Base-by-base conservation (phyloP, 2,113 vertebrate genomes). In the Gallinago media region DNA sequence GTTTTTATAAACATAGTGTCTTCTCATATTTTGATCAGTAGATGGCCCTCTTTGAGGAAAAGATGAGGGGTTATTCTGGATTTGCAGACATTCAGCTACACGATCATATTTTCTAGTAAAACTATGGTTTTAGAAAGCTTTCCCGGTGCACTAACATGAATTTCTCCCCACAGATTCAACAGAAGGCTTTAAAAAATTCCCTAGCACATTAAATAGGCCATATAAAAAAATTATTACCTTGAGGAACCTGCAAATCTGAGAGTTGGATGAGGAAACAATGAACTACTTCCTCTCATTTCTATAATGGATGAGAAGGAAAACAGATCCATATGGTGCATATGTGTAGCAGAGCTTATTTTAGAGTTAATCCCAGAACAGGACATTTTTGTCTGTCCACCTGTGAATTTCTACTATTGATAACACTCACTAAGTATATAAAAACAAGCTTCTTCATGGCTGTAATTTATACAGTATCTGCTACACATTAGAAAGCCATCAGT, bases 291-390 rank as follows among this genome's bases (percentile, higher is more conserved):
- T 83, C 77, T 94, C 81, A 73, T 67, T 92, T 87, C 85, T 83
- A 21, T 61, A 96, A 85, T 34, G 92, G 76, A 86, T 68, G 83
- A 73, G 94, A 92, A 92, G 31, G 89, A 80, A 71, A 95, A 91
- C 73, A 96, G 71, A 94, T 68, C 77, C 85, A 91, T 71, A 83
- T 94, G 91, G 79, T 46, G 71, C 66, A 70, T 68, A 63, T 71
- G 76, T 50, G 44, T n/a, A 91, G 55, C 36, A 84, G 89, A 94
- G 66, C 50, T 94, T 46, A 81, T 87, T 94, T 92, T 79, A 74
- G 52, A 79, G 68, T 84, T 96, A 97, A 95, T 96, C 89, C 86
- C 92, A 96, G 74, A 79, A 93, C 58, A 91, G 88, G 32, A 89
- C 71, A 89, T 93, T 94, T 90, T 95, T 95, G 94, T 68, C 84